Percentiles rank a stretch among this genome's conserved stretches.
Evolutionary conservation across 2,888 invertebrate genomes (phyloP).

Genomic region (Conchocele bisecta): DNA sequence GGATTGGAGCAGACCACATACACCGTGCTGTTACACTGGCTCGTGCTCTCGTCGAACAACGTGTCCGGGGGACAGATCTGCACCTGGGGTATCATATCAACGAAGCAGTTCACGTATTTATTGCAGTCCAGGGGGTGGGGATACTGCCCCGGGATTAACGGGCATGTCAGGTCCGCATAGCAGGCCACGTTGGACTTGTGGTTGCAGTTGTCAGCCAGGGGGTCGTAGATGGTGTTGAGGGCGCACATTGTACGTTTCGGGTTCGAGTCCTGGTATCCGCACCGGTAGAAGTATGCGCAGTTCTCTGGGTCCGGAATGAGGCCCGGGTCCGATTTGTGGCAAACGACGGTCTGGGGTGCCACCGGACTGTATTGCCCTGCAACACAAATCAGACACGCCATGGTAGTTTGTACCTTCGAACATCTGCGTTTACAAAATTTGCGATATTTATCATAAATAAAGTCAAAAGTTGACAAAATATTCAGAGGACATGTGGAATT

Average conservation of each 20-base stretch:
- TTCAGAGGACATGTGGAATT: too few species aligned
- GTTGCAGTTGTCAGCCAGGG: slow-evolving; percentile 16
- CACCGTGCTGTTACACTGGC: slow-evolving; percentile 8
- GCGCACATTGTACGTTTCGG: slow-evolving; percentile 20
- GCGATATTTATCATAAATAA: too few species aligned
- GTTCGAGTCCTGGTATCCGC: slow-evolving; percentile 25
- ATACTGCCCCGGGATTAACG: slow-evolving; percentile 10
- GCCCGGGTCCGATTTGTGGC: too few species aligned
- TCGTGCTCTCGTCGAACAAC: slow-evolving; percentile 19
- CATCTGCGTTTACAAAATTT: too few species aligned
- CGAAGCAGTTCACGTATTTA: slow-evolving; percentile 32
- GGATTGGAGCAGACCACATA: slow-evolving; percentile 8
- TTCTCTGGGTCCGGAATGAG: slow-evolving; percentile 36
- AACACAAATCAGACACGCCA: slow-evolving; percentile 35
- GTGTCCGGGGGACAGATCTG: slow-evolving; percentile 18
- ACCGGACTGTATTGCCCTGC: slow-evolving; percentile 28
- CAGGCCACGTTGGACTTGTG: slow-evolving; percentile 17
- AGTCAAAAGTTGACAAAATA: too few species aligned
- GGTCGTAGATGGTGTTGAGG: slow-evolving; percentile 25
- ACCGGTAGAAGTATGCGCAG: slow-evolving; percentile 34
- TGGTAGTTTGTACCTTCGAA: slow-evolving; percentile 10
- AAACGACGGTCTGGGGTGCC: too few species aligned
- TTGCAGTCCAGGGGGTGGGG: slow-evolving; percentile 36
- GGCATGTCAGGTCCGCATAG: slow-evolving; percentile 34
- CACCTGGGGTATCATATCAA: slow-evolving; percentile 25